phyloP scores from a whole-genome alignment of 92 coral and sea anemone species.

The Blastomussa wellsi region DNA sequence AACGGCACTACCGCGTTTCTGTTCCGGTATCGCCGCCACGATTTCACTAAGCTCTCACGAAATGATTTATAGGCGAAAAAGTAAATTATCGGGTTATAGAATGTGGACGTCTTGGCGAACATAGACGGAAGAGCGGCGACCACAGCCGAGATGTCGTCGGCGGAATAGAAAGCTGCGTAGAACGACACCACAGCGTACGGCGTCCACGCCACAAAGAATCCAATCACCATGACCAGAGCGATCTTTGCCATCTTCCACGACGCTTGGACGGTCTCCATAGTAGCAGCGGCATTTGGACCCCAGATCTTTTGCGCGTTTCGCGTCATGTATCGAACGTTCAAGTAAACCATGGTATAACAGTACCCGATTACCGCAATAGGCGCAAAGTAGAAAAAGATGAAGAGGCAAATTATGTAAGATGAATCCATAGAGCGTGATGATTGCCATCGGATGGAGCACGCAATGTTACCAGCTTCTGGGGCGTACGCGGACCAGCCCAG shows the following conservation, averaged over 20 bases:
- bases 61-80: constrained; percentile 63
- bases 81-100: constrained; percentile 71
- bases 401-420: constrained; percentile 43
- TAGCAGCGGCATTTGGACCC: constrained; percentile 41
- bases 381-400: constrained; percentile 51
- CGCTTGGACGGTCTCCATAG: constrained; percentile 51
- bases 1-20: constrained; percentile 29
- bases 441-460: constrained; percentile 62
- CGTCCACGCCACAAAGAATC: constrained; percentile 64
- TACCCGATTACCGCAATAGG: constrained; percentile 32
- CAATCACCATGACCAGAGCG: constrained; percentile 41
- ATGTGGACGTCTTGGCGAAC: constrained; percentile 62
- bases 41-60: constrained; percentile 42
- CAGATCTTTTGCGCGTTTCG: constrained; percentile 46
- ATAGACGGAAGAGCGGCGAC: constrained; percentile 43
- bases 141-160: constrained; percentile 6
- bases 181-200: constrained; percentile 63
- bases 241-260: constrained; percentile 42
- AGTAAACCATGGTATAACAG: constrained; percentile 35
- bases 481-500: constrained; percentile 70
- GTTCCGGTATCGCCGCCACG: constrained; percentile 46
- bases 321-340: constrained; percentile 47
- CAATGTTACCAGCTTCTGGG: constrained; percentile 50
- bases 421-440: constrained; percentile 29
- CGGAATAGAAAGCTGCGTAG: constrained; percentile 27